Evolutionary conservation across 92 coral and sea anemone species (phyloP).

Genomic region (Umimayanthus chanpuru): DNA sequence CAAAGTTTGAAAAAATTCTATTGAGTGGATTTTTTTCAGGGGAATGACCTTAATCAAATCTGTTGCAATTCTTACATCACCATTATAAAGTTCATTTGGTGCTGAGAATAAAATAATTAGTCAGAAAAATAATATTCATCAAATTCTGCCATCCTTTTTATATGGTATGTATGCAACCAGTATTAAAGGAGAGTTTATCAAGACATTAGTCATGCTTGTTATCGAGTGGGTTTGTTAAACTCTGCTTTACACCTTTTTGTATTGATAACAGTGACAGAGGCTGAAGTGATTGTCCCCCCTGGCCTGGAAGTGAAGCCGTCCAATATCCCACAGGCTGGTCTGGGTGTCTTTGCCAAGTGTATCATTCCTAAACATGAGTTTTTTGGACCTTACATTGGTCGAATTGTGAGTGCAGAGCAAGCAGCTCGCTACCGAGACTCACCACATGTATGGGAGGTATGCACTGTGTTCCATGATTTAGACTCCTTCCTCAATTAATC

Average conservation of each 20-base stretch:
- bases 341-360: slow-evolving; percentile 94
- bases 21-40: no score
- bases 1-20: no score
- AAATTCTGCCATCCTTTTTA: no score
- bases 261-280: slow-evolving; percentile 75
- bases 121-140: neutral
- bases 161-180: neutral
- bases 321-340: slow-evolving; percentile 68
- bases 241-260: neutral
- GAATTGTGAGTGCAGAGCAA: slow-evolving; percentile 70
- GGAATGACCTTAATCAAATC: no score
- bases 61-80: no score
- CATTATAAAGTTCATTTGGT: neutral
- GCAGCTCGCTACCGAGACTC: slow-evolving; percentile 69
- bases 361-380: slow-evolving; percentile 93
- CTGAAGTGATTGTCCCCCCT: slow-evolving; percentile 95
- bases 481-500: no score
- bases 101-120: no score
- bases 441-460: slow-evolving; percentile 95
- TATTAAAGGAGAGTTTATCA: neutral
- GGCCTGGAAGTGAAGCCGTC: slow-evolving; percentile 83
- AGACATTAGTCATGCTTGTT: no score
- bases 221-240: neutral
- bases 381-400: slow-evolving; percentile 98
- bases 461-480: neutral